These are phyloP conservation scores for Cacoxenus indagator DNA, from an alignment of 2,888 invertebrate genomes.

Conservation along the genomic window DNA sequence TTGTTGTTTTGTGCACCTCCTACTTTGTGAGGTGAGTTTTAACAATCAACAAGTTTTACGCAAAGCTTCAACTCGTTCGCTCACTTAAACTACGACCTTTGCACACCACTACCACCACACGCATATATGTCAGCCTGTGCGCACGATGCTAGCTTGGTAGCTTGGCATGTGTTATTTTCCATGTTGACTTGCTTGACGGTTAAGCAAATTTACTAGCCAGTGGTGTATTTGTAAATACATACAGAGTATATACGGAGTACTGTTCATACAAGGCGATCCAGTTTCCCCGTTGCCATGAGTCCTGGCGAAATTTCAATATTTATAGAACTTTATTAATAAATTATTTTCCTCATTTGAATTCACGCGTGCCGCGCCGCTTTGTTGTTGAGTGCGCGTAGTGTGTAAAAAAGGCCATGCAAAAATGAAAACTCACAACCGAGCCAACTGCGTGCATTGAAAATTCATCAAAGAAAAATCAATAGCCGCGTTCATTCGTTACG, in stretches of 20 bases:
- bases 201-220: background rate
- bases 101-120: background rate
- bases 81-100: background rate
- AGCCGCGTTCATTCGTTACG: background rate
- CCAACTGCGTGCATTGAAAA: background rate
- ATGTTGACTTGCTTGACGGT: background rate
- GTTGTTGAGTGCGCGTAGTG: background rate
- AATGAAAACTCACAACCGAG: background rate
- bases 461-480: slow-evolving; percentile 11
- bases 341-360: slow-evolving; percentile 40
- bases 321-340: slow-evolving; percentile 55
- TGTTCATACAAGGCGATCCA: background rate
- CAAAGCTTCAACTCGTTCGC: background rate
- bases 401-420: background rate
- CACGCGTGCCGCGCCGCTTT: slow-evolving; percentile 48
- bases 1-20: background rate
- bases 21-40: slow-evolving; percentile 46
- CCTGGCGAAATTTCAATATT: slow-evolving; percentile 39
- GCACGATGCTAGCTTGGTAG: no score
- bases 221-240: background rate
- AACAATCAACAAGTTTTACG: slow-evolving; percentile 59
- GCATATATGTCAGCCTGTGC: no score
- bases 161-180: no score
- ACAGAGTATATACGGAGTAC: background rate
- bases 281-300: background rate